Conservation (phyloP, 1,140 invertebrate genomes). For the Varroa destructor region DNA sequence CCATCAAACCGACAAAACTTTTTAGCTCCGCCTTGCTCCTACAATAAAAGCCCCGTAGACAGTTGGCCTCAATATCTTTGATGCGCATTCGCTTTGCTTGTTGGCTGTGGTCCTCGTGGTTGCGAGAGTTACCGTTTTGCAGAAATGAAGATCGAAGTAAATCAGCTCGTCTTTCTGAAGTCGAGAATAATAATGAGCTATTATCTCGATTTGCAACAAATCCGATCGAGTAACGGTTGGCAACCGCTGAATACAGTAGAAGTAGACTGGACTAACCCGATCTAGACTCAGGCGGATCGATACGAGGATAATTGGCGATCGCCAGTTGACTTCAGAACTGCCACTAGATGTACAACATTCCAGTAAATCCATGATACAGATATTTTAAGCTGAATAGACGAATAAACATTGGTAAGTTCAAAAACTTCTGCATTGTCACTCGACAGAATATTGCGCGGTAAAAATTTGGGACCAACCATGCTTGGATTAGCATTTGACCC, state of each 20-base stretch:
- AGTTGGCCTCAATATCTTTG: constrained; percentile 1
- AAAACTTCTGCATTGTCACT: not conserved
- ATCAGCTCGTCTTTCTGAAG: constrained; percentile 10
- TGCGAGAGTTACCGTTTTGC: not conserved
- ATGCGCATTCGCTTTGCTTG: constrained; percentile 6
- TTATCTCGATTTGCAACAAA: not conserved
- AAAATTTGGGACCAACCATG: constrained; percentile 12
- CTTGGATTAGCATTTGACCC: constrained; percentile 5
- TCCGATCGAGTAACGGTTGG: constrained; percentile 21
- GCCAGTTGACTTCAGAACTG: not conserved
- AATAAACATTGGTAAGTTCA: not conserved
- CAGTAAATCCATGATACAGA: constrained; percentile 1
- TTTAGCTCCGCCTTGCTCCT: not conserved
- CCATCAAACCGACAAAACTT: not conserved
- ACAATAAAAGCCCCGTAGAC: constrained; percentile 12
- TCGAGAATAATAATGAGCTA: not conserved
- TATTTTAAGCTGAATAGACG: constrained; percentile 8
- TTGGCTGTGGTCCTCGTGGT: not conserved
- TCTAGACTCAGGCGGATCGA: constrained; percentile 9
- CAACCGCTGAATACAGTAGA: not conserved
- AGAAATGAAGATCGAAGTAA: constrained; percentile 11
- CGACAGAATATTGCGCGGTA: not conserved
- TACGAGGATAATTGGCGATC: constrained; percentile 2
- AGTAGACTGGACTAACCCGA: not conserved
- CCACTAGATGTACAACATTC: not conserved